Evolutionary conservation across 2,888 invertebrate species (phyloP).

Genomic region (Apotomis capreana): DNA sequence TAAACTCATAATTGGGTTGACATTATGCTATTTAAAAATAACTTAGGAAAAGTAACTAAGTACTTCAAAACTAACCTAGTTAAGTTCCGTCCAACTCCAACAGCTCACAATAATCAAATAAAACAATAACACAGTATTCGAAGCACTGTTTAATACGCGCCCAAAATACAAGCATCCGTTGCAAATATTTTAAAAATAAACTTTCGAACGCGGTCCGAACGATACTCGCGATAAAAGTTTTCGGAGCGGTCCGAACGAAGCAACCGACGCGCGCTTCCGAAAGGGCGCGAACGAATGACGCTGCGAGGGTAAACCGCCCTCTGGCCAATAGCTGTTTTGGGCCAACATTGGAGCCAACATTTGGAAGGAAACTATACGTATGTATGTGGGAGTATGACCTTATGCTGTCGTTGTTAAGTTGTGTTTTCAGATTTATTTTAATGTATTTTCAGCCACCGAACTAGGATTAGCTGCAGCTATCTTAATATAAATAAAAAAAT

Average conservation of each 20-base stretch:
- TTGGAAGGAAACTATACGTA: slow-evolving; percentile 9
- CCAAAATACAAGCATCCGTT: background rate
- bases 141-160: slow-evolving; percentile 11
- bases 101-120: background rate
- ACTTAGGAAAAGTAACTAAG: background rate
- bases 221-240: slow-evolving; percentile 28
- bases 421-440: background rate
- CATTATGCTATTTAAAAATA: background rate
- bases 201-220: background rate
- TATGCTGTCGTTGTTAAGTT: background rate
- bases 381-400: background rate
- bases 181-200: slow-evolving; percentile 15
- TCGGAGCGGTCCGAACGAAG: slow-evolving; percentile 19
- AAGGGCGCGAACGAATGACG: slow-evolving; percentile 41
- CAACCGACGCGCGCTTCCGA: slow-evolving; percentile 36
- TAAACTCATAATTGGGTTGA: too few relatives aligned
- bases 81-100: background rate
- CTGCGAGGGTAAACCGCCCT: slow-evolving; percentile 40
- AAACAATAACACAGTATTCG: background rate
- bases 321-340: slow-evolving; percentile 29
- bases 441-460: background rate
- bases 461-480: background rate
- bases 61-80: slow-evolving; percentile 14
- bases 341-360: slow-evolving; percentile 34
- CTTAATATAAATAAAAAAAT: background rate